These are phyloP conservation scores for Babylonia areolata DNA, from an alignment of 1,140 invertebrate genomes.

Conservation along the genomic window DNA sequence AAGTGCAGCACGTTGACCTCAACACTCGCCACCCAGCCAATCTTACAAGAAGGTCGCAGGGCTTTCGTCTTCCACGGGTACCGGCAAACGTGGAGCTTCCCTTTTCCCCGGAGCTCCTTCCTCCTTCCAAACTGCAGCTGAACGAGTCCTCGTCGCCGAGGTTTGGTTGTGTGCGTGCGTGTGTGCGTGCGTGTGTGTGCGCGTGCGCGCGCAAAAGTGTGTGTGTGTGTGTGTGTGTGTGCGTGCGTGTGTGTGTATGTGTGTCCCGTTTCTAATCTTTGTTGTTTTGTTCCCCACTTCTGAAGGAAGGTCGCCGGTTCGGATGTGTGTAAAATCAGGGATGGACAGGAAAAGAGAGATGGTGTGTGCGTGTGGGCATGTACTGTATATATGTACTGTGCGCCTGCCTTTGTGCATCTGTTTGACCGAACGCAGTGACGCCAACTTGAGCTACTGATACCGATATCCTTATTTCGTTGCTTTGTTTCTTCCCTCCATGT, in stretches of 20 bases:
- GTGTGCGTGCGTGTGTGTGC: not conserved
- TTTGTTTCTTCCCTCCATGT: too few species aligned
- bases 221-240: not conserved
- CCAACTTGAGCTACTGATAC: too few species aligned
- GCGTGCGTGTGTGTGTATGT: not conserved
- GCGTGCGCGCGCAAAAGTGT: not conserved
- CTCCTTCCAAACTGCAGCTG: slow-evolving; percentile 36
- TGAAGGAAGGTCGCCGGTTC: too few species aligned
- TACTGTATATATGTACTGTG: too few species aligned
- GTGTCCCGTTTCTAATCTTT: too few species aligned
- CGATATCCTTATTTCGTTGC: too few species aligned
- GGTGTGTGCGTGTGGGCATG: too few species aligned
- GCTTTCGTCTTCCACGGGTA: not conserved
- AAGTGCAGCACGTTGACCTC: slow-evolving; percentile 19
- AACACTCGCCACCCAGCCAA: not conserved
- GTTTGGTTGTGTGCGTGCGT: not conserved
- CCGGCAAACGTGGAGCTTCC: slow-evolving; percentile 35
- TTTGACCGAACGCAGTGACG: too few species aligned
- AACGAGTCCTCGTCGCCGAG: not conserved
- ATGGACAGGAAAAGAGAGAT: too few species aligned
- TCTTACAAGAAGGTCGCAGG: not conserved
- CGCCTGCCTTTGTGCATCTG: too few species aligned
- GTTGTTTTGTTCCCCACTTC: too few species aligned
- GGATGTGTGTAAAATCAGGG: too few species aligned
- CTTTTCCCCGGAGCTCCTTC: slow-evolving; percentile 26